Evolutionary conservation across 2,113 vertebrate genomes (phyloP), one percentile per base, ranked within the genome.

Genomic region (Gymnobelideus leadbeateri): DNA sequence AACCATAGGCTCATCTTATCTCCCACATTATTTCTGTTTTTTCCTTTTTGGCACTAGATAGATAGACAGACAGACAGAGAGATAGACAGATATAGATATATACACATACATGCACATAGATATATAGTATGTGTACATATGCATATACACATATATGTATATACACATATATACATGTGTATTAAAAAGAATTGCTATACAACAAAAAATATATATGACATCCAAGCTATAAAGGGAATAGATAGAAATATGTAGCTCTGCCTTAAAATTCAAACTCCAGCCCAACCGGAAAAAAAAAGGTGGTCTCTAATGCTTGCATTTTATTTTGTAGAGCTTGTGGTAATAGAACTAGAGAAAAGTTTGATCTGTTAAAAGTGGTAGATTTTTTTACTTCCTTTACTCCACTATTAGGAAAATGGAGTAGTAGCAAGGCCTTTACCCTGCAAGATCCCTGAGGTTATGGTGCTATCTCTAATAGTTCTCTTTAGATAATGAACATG

Each of bases 1-100:
- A 77, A 19, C 14, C 4, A 19, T n/a, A 77, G 31, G 19, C 14
- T 77, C 8, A 14, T n/a, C n/a, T 77, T 77, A 37, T n/a, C 61
- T 77, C 5, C 16, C 16, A 37, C 1, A 0, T 77, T 77, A 77
- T 77, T 77, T 77, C 68, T 77, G 68, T n/a, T n/a, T 16, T 16
- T n/a, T 68, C 31, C 3, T 77, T 77, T 4, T n/a, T 77, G 37
- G 68, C 55, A 61, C 5, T 6, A 14, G 12, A 28, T 57, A 28
- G 25, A 24, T 28, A 31, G 1, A 10, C 3, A 11, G 8, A 28
- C 28, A 10, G 8, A 23, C 28, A 28, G 1, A 8, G 26, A 26
- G 23, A 24, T 11, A 31, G 1, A 10, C 2, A 11, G 2, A 28
- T 28, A 11, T 11, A 24, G 11, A 31, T 3, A 10, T 11, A 3